A percentile compares a stretch with the other conserved stretches of the same genome.
Conservation (phyloP, 2,888 invertebrate species). For the Tolmerus cingulatus region DNA sequence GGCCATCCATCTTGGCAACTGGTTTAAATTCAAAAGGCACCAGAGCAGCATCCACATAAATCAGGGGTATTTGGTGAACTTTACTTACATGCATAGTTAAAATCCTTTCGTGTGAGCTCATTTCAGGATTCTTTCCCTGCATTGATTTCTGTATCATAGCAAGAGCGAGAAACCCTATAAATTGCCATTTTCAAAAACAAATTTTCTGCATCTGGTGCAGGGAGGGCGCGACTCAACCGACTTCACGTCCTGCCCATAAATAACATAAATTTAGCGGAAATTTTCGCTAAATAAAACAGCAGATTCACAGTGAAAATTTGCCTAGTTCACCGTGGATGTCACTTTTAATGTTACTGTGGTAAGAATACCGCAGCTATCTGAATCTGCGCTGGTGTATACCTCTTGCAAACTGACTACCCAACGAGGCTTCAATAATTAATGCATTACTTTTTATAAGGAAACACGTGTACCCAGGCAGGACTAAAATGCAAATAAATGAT, state of each 20-base stretch:
- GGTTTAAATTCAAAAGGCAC: not conserved
- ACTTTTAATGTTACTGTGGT: slow-evolving; percentile 13
- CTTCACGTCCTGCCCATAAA: slow-evolving; percentile 20
- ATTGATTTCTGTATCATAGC: not conserved
- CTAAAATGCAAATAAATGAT: not conserved
- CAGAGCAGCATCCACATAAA: not conserved
- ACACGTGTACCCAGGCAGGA: not conserved
- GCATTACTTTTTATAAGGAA: slow-evolving; percentile 8
- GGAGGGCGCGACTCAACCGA: not conserved
- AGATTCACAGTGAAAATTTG: not conserved
- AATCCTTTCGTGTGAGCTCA: not conserved
- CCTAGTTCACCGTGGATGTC: slow-evolving; percentile 21
- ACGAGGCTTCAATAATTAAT: slow-evolving; percentile 30
- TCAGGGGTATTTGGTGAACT: not conserved
- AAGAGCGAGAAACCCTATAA: not conserved
- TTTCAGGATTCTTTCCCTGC: not conserved
- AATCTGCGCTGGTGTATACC: not conserved
- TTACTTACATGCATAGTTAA: not conserved
- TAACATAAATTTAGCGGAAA: slow-evolving; percentile 36
- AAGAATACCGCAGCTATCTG: slow-evolving; percentile 7
- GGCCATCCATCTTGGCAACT: not conserved
- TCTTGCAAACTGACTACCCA: slow-evolving; percentile 1
- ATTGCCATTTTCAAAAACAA: slow-evolving; percentile 13
- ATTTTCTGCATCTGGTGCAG: slow-evolving; percentile 35
- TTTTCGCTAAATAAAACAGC: slow-evolving; percentile 33